Evolutionary conservation across 2,113 vertebrate species (phyloP), one percentile per base, ranked within the genome.

Genomic region (Sakesphorus luctuosus): DNA sequence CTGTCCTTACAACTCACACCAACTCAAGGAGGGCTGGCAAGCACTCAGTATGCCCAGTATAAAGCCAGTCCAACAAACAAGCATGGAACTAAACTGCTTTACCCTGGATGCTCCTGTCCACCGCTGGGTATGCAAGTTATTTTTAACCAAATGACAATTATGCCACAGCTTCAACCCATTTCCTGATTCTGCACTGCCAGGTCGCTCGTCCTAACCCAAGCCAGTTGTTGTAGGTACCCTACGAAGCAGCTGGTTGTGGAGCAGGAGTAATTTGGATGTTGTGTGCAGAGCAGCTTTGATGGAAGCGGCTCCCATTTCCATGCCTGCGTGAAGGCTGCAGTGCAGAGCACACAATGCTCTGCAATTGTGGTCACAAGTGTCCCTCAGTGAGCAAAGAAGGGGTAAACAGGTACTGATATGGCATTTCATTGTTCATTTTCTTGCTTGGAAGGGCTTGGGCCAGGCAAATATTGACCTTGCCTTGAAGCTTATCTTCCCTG

Each of bases 381-480:
- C 38, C 16, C 44, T 3, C 18, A 2, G 18, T 2, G 31, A 43
- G 43, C 31, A 52, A 33, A 63, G 33, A 16, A 89, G 35, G 18
- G 17, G 24, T n/a, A 71, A 81, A 21, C 25, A 77, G 40, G 26
- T 14, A 61, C 26, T 0, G 0, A 25, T 1, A 26, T 0, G 1
- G 35, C 49, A 18, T 20, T 11, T 47, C 14, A 3, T 0, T 10
- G 69, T 3, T 49, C 9, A n/a, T 14, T 33, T 50, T n/a, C 24
- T 36, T 28, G 3, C 23, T 23, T 35, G 36, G 1, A 1, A 82
- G 55, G 58, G 65, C 50, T 66, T 38, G 33, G 63, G 26, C 36
- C 35, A 61, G 44, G 26, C 58, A 61, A 31, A 29, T 7, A 28
- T 0, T 36, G 68, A 31, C 33, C 65, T 50, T 73, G 33, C 26